These are phyloP conservation scores for Dreissena polymorpha DNA, from an alignment of 1,140 invertebrate genomes.

Conservation along the genomic window DNA sequence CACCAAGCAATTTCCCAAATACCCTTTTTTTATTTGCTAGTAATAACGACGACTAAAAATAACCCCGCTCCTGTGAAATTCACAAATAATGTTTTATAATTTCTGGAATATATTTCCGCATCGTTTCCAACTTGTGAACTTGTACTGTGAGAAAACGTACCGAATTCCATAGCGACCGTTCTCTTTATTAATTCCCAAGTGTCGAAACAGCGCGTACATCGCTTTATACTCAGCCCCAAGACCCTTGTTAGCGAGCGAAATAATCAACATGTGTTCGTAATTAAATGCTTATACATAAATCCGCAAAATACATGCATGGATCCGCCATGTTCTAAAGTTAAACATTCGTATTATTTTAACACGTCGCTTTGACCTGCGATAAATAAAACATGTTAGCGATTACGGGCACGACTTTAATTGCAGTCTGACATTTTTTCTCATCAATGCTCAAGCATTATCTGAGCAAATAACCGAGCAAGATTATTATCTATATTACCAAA, in stretches of 20 bases:
- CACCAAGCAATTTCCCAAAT: too few species aligned
- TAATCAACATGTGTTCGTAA: slow-evolving; percentile 50
- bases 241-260: slow-evolving; percentile 31
- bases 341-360: too few species aligned
- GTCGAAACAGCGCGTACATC: slow-evolving; percentile 50
- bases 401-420: background rate
- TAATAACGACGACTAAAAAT: too few species aligned
- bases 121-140: slow-evolving; percentile 8
- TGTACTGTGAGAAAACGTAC: slow-evolving; percentile 48
- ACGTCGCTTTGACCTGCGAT: background rate
- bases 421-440: background rate
- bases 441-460: too few species aligned
- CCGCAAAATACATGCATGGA: slow-evolving; percentile 48
- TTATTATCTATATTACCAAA: too few species aligned
- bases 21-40: too few species aligned
- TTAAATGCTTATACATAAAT: slow-evolving; percentile 49
- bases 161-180: slow-evolving; percentile 38
- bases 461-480: too few species aligned
- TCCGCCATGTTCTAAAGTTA: slow-evolving; percentile 15
- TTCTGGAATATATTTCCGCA: slow-evolving; percentile 45
- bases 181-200: slow-evolving; percentile 52
- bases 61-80: too few species aligned
- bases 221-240: slow-evolving; percentile 9
- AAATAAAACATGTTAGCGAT: background rate
- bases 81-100: slow-evolving; percentile 16